Evolutionary conservation across 2,113 vertebrate genomes (phyloP).

Genomic region (Probosciger aterrimus): DNA sequence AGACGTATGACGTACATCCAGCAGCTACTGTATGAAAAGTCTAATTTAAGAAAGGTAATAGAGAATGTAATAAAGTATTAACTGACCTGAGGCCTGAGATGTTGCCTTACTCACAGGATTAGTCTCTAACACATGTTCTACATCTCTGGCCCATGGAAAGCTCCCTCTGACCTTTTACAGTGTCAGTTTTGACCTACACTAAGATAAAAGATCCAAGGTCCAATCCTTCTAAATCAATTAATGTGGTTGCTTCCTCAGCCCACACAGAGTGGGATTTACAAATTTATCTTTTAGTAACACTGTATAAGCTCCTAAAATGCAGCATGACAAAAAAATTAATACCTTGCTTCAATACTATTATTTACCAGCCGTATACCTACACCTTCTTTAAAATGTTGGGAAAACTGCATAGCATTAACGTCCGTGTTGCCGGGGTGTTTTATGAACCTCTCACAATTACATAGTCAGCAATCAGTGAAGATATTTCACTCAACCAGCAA

Average conservation of each 20-base stretch:
- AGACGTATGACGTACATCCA: not conserved
- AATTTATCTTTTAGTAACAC: not conserved
- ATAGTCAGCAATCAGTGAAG: constrained; percentile 20
- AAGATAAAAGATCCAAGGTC: not conserved
- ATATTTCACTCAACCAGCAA: not conserved
- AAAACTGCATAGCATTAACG: accelerated
- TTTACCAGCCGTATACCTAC: not conserved
- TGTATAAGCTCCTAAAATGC: not conserved
- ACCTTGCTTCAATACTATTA: not conserved
- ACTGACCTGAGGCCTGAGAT: not conserved
- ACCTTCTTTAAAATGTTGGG: not conserved
- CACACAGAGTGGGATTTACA: not conserved
- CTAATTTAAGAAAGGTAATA: not conserved
- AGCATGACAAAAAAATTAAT: not conserved
- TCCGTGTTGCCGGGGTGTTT: not conserved
- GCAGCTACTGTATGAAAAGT: not conserved
- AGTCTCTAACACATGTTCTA: not conserved
- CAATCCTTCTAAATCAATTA: not conserved
- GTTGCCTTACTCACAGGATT: not conserved
- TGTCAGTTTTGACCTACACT: not conserved
- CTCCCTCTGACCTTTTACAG: not conserved
- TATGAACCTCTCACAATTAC: not conserved
- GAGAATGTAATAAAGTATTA: not conserved
- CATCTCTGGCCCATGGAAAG: not conserved
- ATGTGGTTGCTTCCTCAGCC: not conserved